Percentiles rank a stretch among this genome's conserved stretches.
Conservation (phyloP, 2,797 vertebrate genomes). For the Alectoris magna region DNA sequence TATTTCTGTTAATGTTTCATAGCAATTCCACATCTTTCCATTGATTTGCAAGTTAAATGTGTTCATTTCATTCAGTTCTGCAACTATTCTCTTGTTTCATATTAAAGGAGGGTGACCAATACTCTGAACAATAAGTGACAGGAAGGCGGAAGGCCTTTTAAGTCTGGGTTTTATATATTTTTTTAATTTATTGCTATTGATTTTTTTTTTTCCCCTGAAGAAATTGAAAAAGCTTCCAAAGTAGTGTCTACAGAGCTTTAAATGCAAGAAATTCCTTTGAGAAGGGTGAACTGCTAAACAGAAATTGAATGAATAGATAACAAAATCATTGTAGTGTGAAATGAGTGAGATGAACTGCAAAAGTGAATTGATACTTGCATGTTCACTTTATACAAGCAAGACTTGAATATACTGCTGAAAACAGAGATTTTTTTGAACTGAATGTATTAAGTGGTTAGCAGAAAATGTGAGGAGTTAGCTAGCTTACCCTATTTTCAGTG, state of each 20-base stretch:
- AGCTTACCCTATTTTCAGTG: background rate
- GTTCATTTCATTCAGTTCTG: constrained; percentile 41
- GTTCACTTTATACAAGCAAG: background rate
- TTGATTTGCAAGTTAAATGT: constrained; percentile 58
- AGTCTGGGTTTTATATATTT: background rate
- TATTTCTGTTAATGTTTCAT: constrained; percentile 33
- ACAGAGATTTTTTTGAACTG: background rate
- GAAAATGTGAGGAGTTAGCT: background rate
- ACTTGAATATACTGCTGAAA: background rate
- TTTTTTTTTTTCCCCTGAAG: background rate
- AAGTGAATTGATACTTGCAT: background rate
- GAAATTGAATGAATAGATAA: background rate
- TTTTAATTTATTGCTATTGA: background rate
- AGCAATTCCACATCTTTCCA: constrained; percentile 55
- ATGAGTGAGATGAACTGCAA: background rate
- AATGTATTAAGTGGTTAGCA: background rate
- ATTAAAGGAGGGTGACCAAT: constrained; percentile 51
- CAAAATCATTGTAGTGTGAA: background rate
- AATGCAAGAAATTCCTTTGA: constrained; percentile 32
- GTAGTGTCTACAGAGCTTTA: background rate
- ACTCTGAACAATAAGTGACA: constrained; percentile 48
- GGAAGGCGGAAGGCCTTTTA: constrained; percentile 21
- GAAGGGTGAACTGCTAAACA: constrained; percentile 27
- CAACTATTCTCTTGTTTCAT: constrained; percentile 44
- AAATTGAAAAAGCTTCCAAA: background rate